Evolutionary conservation across 2,797 vertebrate species (phyloP).

Genomic region (Crenuchus spilurus): DNA sequence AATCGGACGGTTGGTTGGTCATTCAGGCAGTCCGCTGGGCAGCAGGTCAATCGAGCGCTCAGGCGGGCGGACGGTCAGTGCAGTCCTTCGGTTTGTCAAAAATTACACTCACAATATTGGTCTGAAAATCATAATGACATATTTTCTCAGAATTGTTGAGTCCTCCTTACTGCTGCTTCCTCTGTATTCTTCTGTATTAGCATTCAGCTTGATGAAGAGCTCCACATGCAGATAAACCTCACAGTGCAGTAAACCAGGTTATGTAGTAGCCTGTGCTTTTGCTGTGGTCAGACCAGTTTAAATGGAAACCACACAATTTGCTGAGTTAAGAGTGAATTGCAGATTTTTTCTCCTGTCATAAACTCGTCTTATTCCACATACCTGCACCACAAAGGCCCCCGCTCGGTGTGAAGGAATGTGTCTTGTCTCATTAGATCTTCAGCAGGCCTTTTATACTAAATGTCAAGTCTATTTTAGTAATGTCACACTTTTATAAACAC

Average conservation of each 20-base stretch:
- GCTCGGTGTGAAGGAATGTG: constrained; percentile 4
- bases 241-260: constrained; percentile 1
- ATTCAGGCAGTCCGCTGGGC: no score
- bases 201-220: constrained; percentile 1
- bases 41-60: no score
- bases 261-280: background rate
- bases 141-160: no score
- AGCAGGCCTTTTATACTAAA: constrained; percentile 40
- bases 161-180: no score
- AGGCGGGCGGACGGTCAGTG: no score
- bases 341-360: background rate
- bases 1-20: no score
- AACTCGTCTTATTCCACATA: background rate
- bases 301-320: background rate
- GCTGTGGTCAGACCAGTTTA: constrained; percentile 12
- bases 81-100: no score
- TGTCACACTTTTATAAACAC: constrained; percentile 27
- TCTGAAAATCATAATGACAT: no score
- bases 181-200: no score
- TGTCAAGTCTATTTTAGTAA: constrained; percentile 43
- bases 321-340: background rate
- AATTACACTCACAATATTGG: no score
- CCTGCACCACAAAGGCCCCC: background rate
- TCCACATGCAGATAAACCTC: constrained; percentile 1
- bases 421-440: constrained; percentile 32